phyloP scores from a whole-genome alignment of 2,797 vertebrate genomes.

The Cyclura pinguis region DNA sequence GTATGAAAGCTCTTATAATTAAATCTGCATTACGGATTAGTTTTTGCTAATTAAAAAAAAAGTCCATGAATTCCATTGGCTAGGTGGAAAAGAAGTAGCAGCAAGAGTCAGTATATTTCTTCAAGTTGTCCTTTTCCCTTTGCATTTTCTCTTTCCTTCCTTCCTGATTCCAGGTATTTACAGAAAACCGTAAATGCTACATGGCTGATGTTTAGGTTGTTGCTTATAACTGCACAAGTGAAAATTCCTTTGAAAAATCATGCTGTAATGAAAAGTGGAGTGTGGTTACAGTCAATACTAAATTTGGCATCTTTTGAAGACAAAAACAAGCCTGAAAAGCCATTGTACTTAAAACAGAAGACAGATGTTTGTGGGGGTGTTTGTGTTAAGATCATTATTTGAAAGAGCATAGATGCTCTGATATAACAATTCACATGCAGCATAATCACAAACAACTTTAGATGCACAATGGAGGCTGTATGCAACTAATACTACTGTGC shows the following conservation, averaged over 20 bases:
- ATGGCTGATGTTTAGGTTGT: neutral
- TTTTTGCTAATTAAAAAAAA: neutral
- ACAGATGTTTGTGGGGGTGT: conserved; percentile 4
- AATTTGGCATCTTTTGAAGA: neutral
- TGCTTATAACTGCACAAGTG: neutral
- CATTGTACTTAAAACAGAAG: conserved; percentile 30
- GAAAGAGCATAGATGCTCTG: neutral
- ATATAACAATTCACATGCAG: too few relatives aligned
- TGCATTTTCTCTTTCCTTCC: neutral
- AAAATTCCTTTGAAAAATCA: neutral
- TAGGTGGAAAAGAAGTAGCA: neutral
- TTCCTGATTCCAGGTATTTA: neutral
- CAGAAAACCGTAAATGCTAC: neutral
- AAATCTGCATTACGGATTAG: neutral
- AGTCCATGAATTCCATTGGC: neutral
- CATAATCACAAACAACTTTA: neutral
- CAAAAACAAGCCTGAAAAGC: neutral
- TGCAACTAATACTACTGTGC: neutral
- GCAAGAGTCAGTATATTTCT: neutral
- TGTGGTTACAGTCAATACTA: neutral
- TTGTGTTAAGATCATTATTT: neutral
- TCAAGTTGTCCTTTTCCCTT: neutral
- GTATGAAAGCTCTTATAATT: neutral
- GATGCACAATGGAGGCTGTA: too few relatives aligned
- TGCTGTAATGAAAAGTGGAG: neutral